phyloP scores from a whole-genome alignment of 1,140 invertebrate genomes.

The Antheraea pernyi region DNA sequence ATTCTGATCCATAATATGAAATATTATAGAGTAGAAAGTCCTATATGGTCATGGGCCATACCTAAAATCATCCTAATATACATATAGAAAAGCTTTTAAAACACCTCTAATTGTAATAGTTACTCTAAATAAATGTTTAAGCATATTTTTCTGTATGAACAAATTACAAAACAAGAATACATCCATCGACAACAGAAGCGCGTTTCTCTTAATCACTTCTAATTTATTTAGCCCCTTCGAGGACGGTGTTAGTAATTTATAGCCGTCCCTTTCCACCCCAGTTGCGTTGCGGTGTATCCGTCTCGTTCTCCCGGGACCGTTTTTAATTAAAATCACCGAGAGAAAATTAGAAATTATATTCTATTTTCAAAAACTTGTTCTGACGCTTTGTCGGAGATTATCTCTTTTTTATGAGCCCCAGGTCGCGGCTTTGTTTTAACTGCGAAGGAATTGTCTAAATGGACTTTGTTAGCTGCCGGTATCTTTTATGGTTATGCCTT shows the following conservation, averaged over 20 bases:
- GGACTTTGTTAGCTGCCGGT: slow-evolving; percentile 52
- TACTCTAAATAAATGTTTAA: background rate
- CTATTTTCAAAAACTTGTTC: slow-evolving; percentile 78
- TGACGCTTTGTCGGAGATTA: slow-evolving; percentile 75
- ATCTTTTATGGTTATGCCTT: slow-evolving; percentile 63
- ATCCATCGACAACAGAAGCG: slow-evolving; percentile 50
- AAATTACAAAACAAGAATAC: slow-evolving; percentile 6
- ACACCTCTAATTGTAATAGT: background rate
- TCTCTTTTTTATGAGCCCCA: slow-evolving; percentile 76
- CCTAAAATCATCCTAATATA: too few relatives aligned
- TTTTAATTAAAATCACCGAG: slow-evolving; percentile 78
- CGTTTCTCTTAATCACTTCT: slow-evolving; percentile 76
- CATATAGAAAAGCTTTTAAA: background rate
- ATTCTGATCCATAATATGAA: too few relatives aligned
- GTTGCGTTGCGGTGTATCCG: slow-evolving; percentile 33
- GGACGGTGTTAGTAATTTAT: slow-evolving; percentile 66
- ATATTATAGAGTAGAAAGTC: too few relatives aligned
- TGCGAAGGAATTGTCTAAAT: slow-evolving; percentile 67
- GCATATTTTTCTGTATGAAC: background rate
- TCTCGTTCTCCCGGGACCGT: slow-evolving; percentile 70
- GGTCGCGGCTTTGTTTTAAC: slow-evolving; percentile 70
- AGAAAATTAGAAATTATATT: slow-evolving; percentile 80
- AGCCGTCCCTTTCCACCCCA: slow-evolving; percentile 61
- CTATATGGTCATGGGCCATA: too few relatives aligned
- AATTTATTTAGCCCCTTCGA: slow-evolving; percentile 75